These are phyloP conservation scores for Tetheella fluctuosa DNA, from an alignment of 2,888 invertebrate genomes.

Conservation along the genomic window DNA sequence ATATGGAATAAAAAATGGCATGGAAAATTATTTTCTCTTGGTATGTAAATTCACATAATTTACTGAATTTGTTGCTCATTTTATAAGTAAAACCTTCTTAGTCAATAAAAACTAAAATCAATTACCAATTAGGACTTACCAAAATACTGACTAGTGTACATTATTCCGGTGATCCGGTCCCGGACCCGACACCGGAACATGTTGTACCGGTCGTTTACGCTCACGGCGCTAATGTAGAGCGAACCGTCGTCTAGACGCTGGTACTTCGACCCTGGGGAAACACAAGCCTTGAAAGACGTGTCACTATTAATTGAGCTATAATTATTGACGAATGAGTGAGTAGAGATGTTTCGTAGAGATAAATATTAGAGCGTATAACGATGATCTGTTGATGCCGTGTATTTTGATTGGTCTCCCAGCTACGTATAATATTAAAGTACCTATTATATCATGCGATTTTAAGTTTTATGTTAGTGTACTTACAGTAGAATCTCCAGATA, in stretches of 20 bases:
- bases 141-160: constrained; percentile 87
- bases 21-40: not conserved
- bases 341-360: not conserved
- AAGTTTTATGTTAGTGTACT: too few species aligned
- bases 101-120: too few species aligned
- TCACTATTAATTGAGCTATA: constrained; percentile 3
- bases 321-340: constrained; percentile 8
- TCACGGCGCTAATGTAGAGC: constrained; percentile 91
- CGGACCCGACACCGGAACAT: constrained; percentile 92
- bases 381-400: not conserved
- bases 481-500: too few species aligned
- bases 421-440: not conserved
- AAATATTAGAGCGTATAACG: not conserved
- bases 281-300: not conserved
- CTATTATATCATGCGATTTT: too few species aligned
- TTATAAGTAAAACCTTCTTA: too few species aligned
- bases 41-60: too few species aligned
- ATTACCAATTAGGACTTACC: constrained; percentile 85
- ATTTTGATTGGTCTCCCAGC: not conserved
- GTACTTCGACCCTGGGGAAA: constrained; percentile 83
- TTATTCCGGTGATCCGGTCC: constrained; percentile 90
- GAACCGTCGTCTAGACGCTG: constrained; percentile 92
- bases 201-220: constrained; percentile 90
- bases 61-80: too few species aligned
- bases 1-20: too few species aligned